phyloP scores from a whole-genome alignment of 2,888 invertebrate genomes.

The Drosophila anomalata region DNA sequence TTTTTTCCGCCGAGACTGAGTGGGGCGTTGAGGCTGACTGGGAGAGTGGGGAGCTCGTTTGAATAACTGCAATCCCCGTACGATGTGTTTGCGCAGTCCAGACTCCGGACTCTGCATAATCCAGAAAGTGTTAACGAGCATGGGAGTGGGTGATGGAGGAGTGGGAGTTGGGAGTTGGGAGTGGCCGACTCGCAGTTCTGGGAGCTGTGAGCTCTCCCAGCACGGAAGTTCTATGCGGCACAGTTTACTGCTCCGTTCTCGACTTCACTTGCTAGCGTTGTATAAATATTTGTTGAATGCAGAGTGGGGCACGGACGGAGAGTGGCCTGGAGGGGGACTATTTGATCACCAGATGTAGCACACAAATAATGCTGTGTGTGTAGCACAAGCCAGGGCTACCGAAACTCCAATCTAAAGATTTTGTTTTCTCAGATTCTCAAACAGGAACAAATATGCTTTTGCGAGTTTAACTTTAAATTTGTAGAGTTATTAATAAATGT shows the following conservation, averaged over 20 bases:
- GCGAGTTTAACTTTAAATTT: not conserved
- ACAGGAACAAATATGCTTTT: not conserved
- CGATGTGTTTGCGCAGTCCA: conserved; percentile 19
- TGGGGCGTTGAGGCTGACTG: too few species aligned
- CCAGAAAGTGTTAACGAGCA: conserved; percentile 66
- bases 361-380: conserved; percentile 49
- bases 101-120: conserved; percentile 56
- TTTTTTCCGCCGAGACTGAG: not conserved
- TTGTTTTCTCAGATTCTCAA: not conserved
- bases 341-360: conserved; percentile 66
- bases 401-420: not conserved
- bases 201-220: conserved; percentile 26
- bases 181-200: not conserved
- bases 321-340: conserved; percentile 32
- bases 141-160: conserved; percentile 3
- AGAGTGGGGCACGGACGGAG: not conserved
- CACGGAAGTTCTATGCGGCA: conserved; percentile 61
- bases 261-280: conserved; percentile 46
- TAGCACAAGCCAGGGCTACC: conserved; percentile 24
- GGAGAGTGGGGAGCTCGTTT: conserved; percentile 9
- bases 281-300: conserved; percentile 67
- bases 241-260: conserved; percentile 34
- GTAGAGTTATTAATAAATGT: not conserved
- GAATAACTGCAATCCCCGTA: conserved; percentile 15
- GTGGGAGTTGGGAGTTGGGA: not conserved